phyloP scores from a whole-genome alignment of 2,113 vertebrate species.

The Gadus chalcogrammus region DNA sequence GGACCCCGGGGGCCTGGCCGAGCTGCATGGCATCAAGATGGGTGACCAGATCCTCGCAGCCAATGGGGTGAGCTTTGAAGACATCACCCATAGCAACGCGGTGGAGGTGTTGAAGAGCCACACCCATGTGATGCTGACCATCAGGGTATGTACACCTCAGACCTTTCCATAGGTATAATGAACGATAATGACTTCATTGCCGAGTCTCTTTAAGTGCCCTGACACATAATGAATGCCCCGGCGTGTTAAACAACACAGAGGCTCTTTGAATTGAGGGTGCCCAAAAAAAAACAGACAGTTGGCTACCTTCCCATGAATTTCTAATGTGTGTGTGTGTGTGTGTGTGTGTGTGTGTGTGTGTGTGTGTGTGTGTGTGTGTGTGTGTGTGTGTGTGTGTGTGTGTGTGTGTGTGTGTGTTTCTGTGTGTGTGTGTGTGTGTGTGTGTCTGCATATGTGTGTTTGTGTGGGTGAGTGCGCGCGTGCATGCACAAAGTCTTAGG shows the following conservation, averaged over 20 bases:
- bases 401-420: slow-evolving; percentile 13
- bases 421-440: slow-evolving; percentile 8
- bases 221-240: slow-evolving; percentile 43
- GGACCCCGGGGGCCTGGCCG: slow-evolving; percentile 90
- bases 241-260: slow-evolving; percentile 51
- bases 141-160: slow-evolving; percentile 64
- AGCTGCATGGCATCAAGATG: slow-evolving; percentile 93
- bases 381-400: slow-evolving; percentile 1
- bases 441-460: slow-evolving; percentile 5
- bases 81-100: slow-evolving; percentile 96
- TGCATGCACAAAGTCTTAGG: slow-evolving; percentile 12
- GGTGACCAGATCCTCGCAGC: slow-evolving; percentile 97
- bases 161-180: slow-evolving; percentile 21
- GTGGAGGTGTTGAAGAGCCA: slow-evolving; percentile 96
- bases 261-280: slow-evolving; percentile 27
- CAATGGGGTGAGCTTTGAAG: slow-evolving; percentile 92
- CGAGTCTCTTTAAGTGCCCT: slow-evolving; percentile 21
- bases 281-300: slow-evolving; percentile 52
- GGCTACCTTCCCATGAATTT: slow-evolving; percentile 46
- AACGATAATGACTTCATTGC: slow-evolving; percentile 8
- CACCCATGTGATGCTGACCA: slow-evolving; percentile 81
- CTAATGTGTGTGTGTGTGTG: not conserved
- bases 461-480: slow-evolving; percentile 7
- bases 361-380: slow-evolving; percentile 12
- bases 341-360: slow-evolving; percentile 16